Conservation (phyloP, 2,113 vertebrate species). For the Sterrhoptilus dennistouni region DNA sequence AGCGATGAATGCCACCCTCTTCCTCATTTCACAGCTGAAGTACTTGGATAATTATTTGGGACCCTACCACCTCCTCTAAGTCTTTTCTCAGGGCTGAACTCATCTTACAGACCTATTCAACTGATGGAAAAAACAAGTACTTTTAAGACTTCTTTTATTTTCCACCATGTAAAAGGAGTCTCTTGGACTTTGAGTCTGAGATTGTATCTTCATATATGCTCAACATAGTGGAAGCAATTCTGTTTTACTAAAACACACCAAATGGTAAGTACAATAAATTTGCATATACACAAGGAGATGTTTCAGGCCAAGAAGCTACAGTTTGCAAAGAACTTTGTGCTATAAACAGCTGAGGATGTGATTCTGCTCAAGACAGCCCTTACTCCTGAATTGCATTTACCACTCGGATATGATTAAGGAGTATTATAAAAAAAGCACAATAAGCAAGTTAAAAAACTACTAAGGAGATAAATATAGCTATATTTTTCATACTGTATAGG, state of each 20-base stretch:
- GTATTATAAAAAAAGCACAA: not conserved
- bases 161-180: not conserved
- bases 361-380: not conserved
- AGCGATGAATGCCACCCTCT: not conserved
- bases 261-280: not conserved
- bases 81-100: not conserved
- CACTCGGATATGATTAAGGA: conserved; percentile 24
- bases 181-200: not conserved
- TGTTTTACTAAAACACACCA: not conserved
- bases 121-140: not conserved
- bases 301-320: not conserved
- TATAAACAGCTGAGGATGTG: not conserved
- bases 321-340: not conserved
- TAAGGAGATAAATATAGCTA: conserved; percentile 5
- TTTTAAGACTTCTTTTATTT: not conserved
- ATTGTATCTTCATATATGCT: not conserved
- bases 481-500: conserved; percentile 22
- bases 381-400: not conserved
- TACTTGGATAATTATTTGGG: not conserved
- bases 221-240: not conserved
- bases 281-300: not conserved
- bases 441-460: conserved; percentile 45
- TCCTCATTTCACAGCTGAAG: not conserved
- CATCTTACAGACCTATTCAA: not conserved
- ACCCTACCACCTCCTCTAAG: not conserved